phyloP scores from a whole-genome alignment of 35 echinoderm and acorn worm species.

The Chiridota heheva region DNA sequence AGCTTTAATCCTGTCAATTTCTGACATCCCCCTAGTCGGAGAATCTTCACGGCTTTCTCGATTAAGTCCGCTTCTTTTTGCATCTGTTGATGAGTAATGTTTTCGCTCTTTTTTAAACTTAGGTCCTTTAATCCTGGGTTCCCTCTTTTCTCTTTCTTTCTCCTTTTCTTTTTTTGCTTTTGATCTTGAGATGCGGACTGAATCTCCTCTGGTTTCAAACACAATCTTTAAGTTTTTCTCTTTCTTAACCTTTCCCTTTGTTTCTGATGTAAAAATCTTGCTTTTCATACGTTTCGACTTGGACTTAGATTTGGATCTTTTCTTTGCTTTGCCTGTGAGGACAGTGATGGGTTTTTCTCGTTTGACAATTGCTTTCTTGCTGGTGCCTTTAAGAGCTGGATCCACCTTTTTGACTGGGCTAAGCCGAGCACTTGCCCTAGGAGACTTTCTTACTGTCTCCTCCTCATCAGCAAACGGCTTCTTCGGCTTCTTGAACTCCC shows the following conservation, averaged over 20 bases:
- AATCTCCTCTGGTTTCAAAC: slow-evolving; percentile 21
- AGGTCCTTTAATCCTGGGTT: background rate
- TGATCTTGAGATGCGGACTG: slow-evolving; percentile 20
- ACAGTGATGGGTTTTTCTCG: background rate
- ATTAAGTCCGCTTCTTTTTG: slow-evolving; percentile 39
- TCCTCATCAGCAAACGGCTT: slow-evolving; percentile 24
- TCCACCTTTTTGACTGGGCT: slow-evolving; percentile 2
- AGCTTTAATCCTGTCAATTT: slow-evolving; percentile 53
- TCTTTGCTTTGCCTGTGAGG: slow-evolving; percentile 5
- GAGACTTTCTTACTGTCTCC: slow-evolving; percentile 21
- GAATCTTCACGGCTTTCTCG: slow-evolving; percentile 28
- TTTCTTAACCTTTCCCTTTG: slow-evolving; percentile 14
- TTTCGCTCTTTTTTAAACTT: no score
- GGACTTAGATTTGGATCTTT: background rate
- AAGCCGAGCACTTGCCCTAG: slow-evolving; percentile 7
- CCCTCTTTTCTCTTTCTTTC: background rate
- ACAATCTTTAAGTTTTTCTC: slow-evolving; percentile 13
- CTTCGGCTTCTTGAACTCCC: slow-evolving; percentile 29
- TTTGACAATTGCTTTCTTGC: background rate
- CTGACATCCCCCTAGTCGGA: slow-evolving; percentile 39
- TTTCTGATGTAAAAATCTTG: no score
- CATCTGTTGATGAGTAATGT: slow-evolving; percentile 12
- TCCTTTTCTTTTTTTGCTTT: slow-evolving; percentile 32
- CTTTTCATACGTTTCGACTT: no score
- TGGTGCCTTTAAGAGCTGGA: background rate